Evolutionary conservation across 2,797 vertebrate species (phyloP).

Genomic region (Psittacula derbiana): DNA sequence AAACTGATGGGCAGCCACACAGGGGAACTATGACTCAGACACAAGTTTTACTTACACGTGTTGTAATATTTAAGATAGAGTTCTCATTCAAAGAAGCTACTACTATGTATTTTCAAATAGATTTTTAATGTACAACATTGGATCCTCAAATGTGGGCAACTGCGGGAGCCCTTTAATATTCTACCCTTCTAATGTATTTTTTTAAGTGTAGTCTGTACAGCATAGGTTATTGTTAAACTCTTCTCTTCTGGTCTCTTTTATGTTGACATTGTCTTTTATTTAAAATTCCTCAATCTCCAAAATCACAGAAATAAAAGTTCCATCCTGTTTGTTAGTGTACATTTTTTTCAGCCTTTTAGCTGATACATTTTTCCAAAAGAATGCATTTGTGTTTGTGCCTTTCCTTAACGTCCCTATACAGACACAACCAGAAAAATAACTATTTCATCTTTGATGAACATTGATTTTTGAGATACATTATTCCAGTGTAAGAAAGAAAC

Average conservation of each 20-base stretch:
- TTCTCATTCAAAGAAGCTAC: not conserved
- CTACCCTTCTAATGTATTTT: not conserved
- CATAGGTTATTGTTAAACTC: not conserved
- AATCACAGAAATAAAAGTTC: not conserved
- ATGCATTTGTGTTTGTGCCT: not conserved
- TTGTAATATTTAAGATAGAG: not conserved
- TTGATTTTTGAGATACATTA: not conserved
- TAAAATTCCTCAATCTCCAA: not conserved
- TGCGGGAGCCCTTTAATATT: not conserved
- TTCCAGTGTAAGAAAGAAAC: not conserved
- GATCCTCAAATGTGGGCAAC: not conserved
- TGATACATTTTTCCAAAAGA: not conserved
- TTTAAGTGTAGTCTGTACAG: not conserved
- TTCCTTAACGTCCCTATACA: not conserved
- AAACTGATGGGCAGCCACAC: not conserved
- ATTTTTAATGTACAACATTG: not conserved
- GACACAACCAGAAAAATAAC: not conserved
- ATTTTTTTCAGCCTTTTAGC: not conserved
- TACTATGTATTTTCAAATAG: not conserved
- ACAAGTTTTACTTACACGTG: not conserved
- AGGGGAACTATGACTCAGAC: not conserved
- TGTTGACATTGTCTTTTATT: not conserved
- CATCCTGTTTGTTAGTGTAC: fast-evolving
- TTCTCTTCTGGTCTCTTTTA: not conserved
- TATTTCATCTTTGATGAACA: not conserved